These are phyloP conservation scores for Oxyruncus cristatus DNA, from an alignment of 2,113 vertebrate species.

Conservation along the genomic window DNA sequence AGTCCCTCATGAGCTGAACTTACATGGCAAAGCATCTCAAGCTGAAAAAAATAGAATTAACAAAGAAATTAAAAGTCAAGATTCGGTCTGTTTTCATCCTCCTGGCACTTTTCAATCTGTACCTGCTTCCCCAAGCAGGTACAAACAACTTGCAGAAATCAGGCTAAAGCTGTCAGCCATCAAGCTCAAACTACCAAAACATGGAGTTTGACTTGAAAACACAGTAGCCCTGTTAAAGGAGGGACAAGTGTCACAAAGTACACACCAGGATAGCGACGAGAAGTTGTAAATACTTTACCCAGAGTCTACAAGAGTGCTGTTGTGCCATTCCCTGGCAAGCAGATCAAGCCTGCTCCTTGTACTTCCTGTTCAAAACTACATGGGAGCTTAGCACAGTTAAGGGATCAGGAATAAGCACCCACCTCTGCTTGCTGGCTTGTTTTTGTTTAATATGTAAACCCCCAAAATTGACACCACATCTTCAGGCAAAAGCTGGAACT, in stretches of 20 bases:
- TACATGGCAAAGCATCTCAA: not conserved
- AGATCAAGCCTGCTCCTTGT: conserved; percentile 6
- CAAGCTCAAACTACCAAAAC: not conserved
- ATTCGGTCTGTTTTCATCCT: not conserved
- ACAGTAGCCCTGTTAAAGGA: not conserved
- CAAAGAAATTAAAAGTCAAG: not conserved
- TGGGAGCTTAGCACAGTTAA: not conserved
- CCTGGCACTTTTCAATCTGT: not conserved
- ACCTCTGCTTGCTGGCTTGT: not conserved
- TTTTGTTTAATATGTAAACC: not conserved
- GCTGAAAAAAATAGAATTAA: not conserved
- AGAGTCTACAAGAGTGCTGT: not conserved
- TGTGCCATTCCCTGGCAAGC: conserved; percentile 5
- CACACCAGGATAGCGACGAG: not conserved
- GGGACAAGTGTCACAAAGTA: not conserved
- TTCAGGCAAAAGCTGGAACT: not conserved
- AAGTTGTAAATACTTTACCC: conserved; percentile 3
- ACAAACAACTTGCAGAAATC: not conserved
- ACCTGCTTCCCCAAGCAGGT: not conserved
- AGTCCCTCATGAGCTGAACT: not conserved
- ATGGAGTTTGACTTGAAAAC: conserved; percentile 5
- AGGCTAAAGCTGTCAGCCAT: not conserved
- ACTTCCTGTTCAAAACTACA: not conserved
- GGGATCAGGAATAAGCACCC: not conserved
- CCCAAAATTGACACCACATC: not conserved